phyloP scores from a whole-genome alignment of 2,888 invertebrate species.

The Sisyra nigra region DNA sequence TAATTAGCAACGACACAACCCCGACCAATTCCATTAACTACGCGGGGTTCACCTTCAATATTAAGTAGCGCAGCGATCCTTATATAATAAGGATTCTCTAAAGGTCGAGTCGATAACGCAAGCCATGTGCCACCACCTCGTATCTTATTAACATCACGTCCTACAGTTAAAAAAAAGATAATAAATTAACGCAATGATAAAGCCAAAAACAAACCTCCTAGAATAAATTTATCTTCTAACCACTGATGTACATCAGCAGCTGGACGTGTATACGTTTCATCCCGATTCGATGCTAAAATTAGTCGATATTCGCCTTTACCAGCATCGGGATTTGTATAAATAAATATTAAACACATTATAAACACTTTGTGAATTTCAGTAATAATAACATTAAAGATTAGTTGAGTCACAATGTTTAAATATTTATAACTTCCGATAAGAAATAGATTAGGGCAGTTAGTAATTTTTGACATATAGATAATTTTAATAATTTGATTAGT shows the following conservation, averaged over 20 bases:
- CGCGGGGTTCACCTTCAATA: conserved; percentile 37
- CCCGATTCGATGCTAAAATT: conserved; percentile 64
- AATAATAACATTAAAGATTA: too few relatives aligned
- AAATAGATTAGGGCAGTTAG: too few relatives aligned
- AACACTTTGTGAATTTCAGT: not conserved
- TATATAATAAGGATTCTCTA: conserved; percentile 22
- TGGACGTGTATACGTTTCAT: conserved; percentile 58
- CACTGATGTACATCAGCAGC: conserved; percentile 44
- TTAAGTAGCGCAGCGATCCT: conserved; percentile 58
- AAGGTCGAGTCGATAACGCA: conserved; percentile 36
- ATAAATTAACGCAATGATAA: too few relatives aligned
- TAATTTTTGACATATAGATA: too few relatives aligned
- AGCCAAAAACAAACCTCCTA: conserved; percentile 63
- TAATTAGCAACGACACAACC: conserved; percentile 54
- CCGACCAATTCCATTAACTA: conserved; percentile 37
- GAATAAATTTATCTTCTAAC: conserved; percentile 36
- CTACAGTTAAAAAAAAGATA: conserved; percentile 30
- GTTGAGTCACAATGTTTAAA: too few relatives aligned
- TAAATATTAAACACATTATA: conserved; percentile 67
- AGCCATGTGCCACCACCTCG: conserved; percentile 74
- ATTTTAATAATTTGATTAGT: too few relatives aligned
- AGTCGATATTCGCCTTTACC: conserved; percentile 44
- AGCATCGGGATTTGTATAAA: conserved; percentile 43
- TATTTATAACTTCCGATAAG: too few relatives aligned
- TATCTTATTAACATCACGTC: conserved; percentile 56